Percentiles rank a stretch among this genome's conserved stretches.
Evolutionary conservation across 2,888 invertebrate species (phyloP).

Genomic region (Candidula unifasciata): DNA sequence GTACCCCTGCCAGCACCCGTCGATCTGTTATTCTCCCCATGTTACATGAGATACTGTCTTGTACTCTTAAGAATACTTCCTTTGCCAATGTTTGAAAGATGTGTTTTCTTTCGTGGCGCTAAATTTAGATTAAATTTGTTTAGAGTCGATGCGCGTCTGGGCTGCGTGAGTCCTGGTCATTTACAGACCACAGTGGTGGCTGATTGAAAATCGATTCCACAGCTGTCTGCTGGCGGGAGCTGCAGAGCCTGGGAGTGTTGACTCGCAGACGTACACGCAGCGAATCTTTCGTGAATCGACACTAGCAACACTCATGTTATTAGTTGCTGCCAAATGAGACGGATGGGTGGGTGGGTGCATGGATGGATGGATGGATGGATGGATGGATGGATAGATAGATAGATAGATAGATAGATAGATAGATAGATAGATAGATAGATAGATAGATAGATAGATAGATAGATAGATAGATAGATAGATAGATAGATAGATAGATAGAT

Average conservation of each 20-base stretch:
- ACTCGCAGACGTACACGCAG: not conserved
- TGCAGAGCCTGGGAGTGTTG: not conserved
- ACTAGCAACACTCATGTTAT: not conserved
- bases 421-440: conserved; percentile 28
- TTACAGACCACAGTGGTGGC: not conserved
- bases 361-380: not conserved
- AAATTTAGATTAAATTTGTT: conserved; percentile 29
- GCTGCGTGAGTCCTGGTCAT: conserved; percentile 3
- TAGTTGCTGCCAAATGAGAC: not conserved
- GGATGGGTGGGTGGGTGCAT: not conserved
- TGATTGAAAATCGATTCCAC: conserved; percentile 29
- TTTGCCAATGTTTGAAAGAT: not conserved
- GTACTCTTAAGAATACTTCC: no score
- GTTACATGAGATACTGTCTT: no score
- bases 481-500: conserved; percentile 25
- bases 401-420: conserved; percentile 4
- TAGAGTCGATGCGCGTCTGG: not conserved
- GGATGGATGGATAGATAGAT: no score
- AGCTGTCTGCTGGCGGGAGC: not conserved
- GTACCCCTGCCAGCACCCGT: no score
- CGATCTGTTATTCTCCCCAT: no score
- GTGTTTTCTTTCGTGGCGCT: not conserved
- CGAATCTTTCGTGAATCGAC: not conserved
- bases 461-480: conserved; percentile 26
- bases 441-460: conserved; percentile 32